phyloP scores from a whole-genome alignment of 2,797 vertebrate genomes.

The Forpus xanthops region DNA sequence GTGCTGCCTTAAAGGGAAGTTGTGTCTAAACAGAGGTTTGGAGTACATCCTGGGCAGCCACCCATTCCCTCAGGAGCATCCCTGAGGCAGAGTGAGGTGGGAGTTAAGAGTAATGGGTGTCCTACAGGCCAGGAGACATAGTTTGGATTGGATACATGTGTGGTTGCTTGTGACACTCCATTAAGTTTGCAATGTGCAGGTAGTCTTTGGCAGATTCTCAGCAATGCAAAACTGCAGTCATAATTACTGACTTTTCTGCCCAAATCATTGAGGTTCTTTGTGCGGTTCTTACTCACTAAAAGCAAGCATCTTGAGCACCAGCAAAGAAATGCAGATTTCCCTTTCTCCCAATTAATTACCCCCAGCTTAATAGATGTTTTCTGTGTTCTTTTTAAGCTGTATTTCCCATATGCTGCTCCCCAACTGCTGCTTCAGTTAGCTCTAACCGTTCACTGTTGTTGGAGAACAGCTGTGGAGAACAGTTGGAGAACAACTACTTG shows the following conservation, averaged over 20 bases:
- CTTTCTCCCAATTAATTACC: not conserved
- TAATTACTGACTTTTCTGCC: not conserved
- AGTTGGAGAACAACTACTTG: not conserved
- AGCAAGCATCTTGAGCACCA: not conserved
- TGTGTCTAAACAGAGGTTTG: not conserved
- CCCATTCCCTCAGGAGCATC: not conserved
- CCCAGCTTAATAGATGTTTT: not conserved
- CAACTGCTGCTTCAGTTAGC: not conserved
- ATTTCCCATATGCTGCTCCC: not conserved
- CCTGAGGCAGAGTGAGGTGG: not conserved
- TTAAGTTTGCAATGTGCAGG: fast-evolving
- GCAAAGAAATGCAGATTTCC: not conserved
- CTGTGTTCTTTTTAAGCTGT: not conserved
- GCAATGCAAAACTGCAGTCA: not conserved
- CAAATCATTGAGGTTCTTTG: not conserved
- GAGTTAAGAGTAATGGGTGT: not conserved
- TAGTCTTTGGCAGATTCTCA: not conserved
- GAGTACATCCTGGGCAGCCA: not conserved
- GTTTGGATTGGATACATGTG: fast-evolving
- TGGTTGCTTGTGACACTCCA: fast-evolving
- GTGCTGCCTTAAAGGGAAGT: not conserved
- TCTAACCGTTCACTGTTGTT: not conserved
- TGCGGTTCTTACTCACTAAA: not conserved
- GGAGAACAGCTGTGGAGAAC: not conserved
- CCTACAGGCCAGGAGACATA: not conserved